A percentile compares a stretch with the other conserved stretches of the same genome.
phyloP scores from a whole-genome alignment of 2,113 vertebrate species.

The Pelecanus crispus region DNA sequence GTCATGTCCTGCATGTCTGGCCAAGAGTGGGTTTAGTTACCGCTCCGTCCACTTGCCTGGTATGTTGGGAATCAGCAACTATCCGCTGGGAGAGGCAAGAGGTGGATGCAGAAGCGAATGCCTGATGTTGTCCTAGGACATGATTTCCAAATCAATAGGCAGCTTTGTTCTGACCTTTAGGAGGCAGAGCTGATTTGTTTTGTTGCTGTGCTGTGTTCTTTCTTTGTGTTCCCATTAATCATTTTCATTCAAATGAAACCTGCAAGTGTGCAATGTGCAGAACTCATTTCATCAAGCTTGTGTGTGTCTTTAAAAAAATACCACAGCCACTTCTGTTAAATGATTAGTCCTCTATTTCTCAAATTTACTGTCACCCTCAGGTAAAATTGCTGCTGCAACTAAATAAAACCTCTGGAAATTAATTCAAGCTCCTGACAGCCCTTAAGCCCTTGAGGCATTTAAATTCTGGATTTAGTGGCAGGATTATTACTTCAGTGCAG shows the following conservation, averaged over 20 bases:
- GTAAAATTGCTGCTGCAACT: slow-evolving; percentile 43
- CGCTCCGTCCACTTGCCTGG: background rate
- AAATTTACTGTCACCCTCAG: slow-evolving; percentile 41
- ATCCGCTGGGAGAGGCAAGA: background rate
- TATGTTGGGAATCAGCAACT: background rate
- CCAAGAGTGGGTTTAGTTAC: background rate
- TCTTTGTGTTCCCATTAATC: background rate
- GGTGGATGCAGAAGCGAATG: background rate
- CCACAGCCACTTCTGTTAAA: slow-evolving; percentile 4
- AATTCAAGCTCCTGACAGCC: slow-evolving; percentile 11
- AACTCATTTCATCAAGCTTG: background rate
- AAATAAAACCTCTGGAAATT: slow-evolving; percentile 37
- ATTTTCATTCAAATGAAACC: slow-evolving; percentile 33
- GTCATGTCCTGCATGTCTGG: background rate
- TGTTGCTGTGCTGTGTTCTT: background rate
- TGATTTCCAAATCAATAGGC: background rate
- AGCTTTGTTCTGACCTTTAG: slow-evolving; percentile 6
- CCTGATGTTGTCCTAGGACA: background rate
- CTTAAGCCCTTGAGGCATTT: slow-evolving; percentile 44
- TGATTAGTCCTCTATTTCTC: slow-evolving; percentile 43
- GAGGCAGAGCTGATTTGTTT: background rate
- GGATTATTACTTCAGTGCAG: slow-evolving; percentile 50
- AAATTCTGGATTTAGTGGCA: slow-evolving; percentile 53
- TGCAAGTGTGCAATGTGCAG: background rate
- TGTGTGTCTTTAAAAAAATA: background rate